Evolutionary conservation across 2,888 invertebrate species (phyloP).

Genomic region (Dryomyza anilis): DNA sequence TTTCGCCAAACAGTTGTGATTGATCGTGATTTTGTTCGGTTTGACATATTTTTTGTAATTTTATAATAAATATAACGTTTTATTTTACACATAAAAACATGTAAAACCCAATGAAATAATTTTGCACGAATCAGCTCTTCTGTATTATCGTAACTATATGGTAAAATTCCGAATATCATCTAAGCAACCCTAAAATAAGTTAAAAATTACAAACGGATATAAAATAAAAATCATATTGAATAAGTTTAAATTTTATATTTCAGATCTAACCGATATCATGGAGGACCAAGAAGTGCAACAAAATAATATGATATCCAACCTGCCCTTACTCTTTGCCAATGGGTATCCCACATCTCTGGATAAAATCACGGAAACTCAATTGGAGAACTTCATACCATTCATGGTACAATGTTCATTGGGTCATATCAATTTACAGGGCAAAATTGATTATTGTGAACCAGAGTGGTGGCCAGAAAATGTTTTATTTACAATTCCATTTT

Average conservation of each 20-base stretch:
- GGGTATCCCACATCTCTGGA: constrained; percentile 73
- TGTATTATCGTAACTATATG: too few species aligned
- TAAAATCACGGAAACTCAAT: constrained; percentile 67
- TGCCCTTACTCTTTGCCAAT: constrained; percentile 73
- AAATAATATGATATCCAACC: constrained; percentile 71
- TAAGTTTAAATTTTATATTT: constrained; percentile 18
- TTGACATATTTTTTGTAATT: too few species aligned
- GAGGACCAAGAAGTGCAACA: constrained; percentile 57
- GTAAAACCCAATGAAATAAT: too few species aligned
- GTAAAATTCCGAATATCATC: too few species aligned
- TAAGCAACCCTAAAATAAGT: too few species aligned
- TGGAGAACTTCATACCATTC: constrained; percentile 75
- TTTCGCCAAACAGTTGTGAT: too few species aligned
- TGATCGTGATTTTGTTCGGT: too few species aligned
- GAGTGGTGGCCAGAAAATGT: constrained; percentile 76
- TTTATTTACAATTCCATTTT: constrained; percentile 69
- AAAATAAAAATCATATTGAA: background rate
- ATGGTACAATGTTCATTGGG: constrained; percentile 79
- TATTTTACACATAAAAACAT: too few species aligned
- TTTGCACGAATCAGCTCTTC: too few species aligned
- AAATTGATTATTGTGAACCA: constrained; percentile 64
- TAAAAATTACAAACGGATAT: too few species aligned
- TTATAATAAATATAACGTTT: too few species aligned
- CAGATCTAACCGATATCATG: constrained; percentile 42
- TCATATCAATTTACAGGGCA: constrained; percentile 63